Conservation (phyloP, 2,888 invertebrate species). For the Harpagoxenus sublaevis region DNA sequence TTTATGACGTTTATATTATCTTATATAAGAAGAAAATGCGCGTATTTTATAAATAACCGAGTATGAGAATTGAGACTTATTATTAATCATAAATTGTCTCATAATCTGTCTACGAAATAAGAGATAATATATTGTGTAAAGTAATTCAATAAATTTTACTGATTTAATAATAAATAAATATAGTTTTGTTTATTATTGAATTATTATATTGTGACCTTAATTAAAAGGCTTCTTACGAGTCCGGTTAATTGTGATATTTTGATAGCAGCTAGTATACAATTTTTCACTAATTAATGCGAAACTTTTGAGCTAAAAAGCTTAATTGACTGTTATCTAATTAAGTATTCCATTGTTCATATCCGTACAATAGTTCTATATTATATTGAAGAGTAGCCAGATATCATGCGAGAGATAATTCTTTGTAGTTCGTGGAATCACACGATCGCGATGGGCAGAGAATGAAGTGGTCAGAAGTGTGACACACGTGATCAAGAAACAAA, state of each 20-base stretch:
- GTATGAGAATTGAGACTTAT: neutral
- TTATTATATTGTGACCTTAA: neutral
- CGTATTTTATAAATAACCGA: neutral
- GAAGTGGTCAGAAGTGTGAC: neutral
- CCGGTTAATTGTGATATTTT: neutral
- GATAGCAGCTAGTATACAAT: neutral
- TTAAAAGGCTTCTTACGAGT: neutral
- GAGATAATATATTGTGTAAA: neutral
- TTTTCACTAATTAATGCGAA: neutral
- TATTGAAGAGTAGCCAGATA: neutral
- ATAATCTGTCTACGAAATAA: neutral
- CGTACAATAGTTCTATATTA: neutral
- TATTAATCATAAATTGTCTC: neutral
- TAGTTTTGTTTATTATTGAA: neutral
- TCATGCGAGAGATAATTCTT: neutral
- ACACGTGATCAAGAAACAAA: slow-evolving; percentile 24
- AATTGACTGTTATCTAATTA: neutral
- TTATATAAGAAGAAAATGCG: neutral
- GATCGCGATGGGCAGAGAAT: slow-evolving; percentile 4
- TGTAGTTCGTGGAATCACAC: too few relatives aligned
- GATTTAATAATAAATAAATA: neutral
- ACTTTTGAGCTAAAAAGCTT: neutral
- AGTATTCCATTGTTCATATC: neutral
- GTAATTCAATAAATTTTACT: neutral
- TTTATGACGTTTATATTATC: neutral